Evolutionary conservation across 2,113 vertebrate genomes (phyloP).

Genomic region (Oryzias woworae): DNA sequence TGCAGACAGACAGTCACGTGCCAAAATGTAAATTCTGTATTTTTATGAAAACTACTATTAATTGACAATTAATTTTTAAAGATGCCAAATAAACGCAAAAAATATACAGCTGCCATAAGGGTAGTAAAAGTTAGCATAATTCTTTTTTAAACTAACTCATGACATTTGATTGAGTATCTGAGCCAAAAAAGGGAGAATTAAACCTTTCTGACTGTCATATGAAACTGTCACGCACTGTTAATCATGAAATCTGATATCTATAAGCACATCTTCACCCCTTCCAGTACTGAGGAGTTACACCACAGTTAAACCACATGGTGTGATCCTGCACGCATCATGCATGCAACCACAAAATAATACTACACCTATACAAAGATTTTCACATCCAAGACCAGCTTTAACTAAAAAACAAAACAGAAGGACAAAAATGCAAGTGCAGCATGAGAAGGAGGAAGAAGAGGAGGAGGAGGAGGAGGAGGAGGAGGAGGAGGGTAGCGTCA

Average conservation of each 20-base stretch:
- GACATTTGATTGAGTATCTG: conserved; percentile 7
- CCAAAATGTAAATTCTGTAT: not conserved
- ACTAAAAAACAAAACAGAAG: conserved; percentile 7
- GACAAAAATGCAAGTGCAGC: conserved; percentile 36
- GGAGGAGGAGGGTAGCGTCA: conserved; percentile 56
- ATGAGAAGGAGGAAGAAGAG: conserved; percentile 5
- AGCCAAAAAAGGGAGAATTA: not conserved
- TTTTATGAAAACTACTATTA: not conserved
- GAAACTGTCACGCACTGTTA: conserved; percentile 7
- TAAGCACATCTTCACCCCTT: conserved; percentile 20
- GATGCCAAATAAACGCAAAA: not conserved
- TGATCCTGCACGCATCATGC: conserved; percentile 2
- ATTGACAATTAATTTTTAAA: not conserved
- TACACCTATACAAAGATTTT: conserved; percentile 27
- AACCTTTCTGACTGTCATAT: conserved; percentile 18
- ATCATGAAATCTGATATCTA: conserved; percentile 28
- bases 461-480: conserved; percentile 28
- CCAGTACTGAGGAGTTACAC: not conserved
- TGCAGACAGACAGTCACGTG: not conserved
- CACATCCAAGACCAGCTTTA: conserved; percentile 30
- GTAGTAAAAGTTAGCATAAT: too few species aligned
- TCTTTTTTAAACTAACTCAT: not conserved
- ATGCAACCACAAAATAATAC: conserved; percentile 3
- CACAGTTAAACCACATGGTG: not conserved
- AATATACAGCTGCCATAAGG: not conserved